Base-by-base conservation (phyloP, 2,888 invertebrate species). In the Catocala nupta region DNA sequence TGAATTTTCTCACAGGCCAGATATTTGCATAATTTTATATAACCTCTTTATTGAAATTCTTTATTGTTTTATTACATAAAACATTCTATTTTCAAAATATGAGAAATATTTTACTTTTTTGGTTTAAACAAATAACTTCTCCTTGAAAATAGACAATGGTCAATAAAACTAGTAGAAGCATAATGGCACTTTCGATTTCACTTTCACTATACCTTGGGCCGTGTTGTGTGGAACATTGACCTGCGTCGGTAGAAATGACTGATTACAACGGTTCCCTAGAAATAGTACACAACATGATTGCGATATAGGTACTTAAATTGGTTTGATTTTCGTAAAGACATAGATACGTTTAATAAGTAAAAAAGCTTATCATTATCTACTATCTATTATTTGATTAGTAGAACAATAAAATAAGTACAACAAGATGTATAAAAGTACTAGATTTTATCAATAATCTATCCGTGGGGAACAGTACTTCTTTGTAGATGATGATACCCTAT, bases 201-300 rank as follows among this genome's bases (percentile, higher is more conserved):
- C 91, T 91, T 91, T 91, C 91, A 86, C 90, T 87, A 78, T 81
- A 83, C 86, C 85, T 87, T 86, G 88, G 74, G 80, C 79, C 56
- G 73, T 82, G 85, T 80, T 81, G 85, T 80, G 77, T 80, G 71
- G 75, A 85, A 85, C 87, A 83, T 76, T 84, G 87, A 88, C 87
- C 82, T 59, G 70, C 8, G 53, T 51, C n/a, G 57, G 47, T 52
- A 48, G 50, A 50, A 52, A 49, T 77, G 66, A 77, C 65, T 71
- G 70, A 73, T 77, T 70, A 48, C 44, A 56, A 48, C 9, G 16
- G 34, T 42, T 39, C 58, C 59, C 52, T 60, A 54, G 51, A 48
- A 51, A 12, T 12, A 36, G 42, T 11, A 43, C 36, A 55, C 25
- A 74, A 57, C 52, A 45, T 44, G 10, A 12, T 12, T 44, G 5